These are phyloP conservation scores for Channallabes apus DNA, from an alignment of 2,797 vertebrate species.

Conservation along the genomic window DNA sequence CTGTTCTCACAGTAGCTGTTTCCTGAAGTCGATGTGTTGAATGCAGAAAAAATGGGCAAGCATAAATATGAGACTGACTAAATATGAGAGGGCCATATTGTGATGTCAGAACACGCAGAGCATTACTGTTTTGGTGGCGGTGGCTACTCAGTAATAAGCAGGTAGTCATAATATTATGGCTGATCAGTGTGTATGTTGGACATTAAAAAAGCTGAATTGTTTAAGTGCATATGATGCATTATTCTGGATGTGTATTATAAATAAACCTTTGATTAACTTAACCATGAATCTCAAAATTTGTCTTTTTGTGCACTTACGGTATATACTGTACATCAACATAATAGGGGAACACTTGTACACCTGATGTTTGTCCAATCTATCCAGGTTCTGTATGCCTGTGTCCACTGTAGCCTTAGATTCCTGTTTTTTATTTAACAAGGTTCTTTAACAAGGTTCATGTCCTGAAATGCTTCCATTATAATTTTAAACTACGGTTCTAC, in stretches of 20 bases:
- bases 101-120: no score
- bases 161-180: no score
- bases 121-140: no score
- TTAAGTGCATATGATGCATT: not conserved
- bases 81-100: no score
- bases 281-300: not conserved
- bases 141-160: no score
- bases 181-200: no score
- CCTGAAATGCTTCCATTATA: not conserved
- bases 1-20: no score
- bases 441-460: not conserved
- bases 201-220: not conserved
- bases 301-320: not conserved
- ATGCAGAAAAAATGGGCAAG: no score
- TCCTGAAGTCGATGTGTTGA: no score
- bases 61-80: no score
- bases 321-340: not conserved
- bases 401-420: not conserved
- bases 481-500: not conserved
- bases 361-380: no score
- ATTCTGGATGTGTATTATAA: slow-evolving; percentile 2
- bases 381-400: not conserved
- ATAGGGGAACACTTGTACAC: not conserved
- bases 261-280: not conserved
- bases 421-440: not conserved